Base-by-base conservation (phyloP, 2,113 vertebrate species). In the Thamnaconus septentrionalis region DNA sequence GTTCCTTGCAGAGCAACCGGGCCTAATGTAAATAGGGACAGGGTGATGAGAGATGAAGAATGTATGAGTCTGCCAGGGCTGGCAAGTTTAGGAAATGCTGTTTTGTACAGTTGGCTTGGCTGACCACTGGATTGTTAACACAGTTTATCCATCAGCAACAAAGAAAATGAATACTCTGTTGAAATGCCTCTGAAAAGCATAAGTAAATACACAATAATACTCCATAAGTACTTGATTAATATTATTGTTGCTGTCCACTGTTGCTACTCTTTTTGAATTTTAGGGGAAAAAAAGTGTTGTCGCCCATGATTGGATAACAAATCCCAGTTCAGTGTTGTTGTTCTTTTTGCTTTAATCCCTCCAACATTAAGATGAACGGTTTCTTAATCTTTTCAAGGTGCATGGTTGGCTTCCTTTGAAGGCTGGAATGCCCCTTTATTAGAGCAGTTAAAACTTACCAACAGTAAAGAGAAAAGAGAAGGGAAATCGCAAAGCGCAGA, bases 321-420 rank as follows among this genome's bases (percentile, higher is more conserved):
- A 45, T 45, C 44, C 7, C 44, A 45, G 44, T 6, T 45, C 44
- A 45, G 7, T 45, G 44, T 45, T 45, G 44, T 5, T 45, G 5
- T 45, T 45, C 7, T 31, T 45, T 45, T 45, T 45, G 44, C 44
- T 86, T 88, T 87, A 84, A 56, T 75, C 80, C 58, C 49, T 61
- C 69, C 57, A 83, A 73, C 75, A 80, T 83, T 81, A 77, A 86
- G 85, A 65, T 71, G 72, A 82, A 76, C 70, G 61, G 75, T 79
- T 60, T 79, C 74, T 80, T 88, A 88, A 88, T 90, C 76, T 81
- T 73, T 87, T 73, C 85, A 86, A 87, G 85, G 81, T 87, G 85
- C 63, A 49, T 77, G 68, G 66, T 75, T 82, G 85, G 84, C 87
- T 86, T 78, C 66, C 66, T 74, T 79, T 81, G 69, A 79, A 82